Base-by-base conservation (phyloP, 2,888 invertebrate genomes). In the Lasioglossum morio region DNA sequence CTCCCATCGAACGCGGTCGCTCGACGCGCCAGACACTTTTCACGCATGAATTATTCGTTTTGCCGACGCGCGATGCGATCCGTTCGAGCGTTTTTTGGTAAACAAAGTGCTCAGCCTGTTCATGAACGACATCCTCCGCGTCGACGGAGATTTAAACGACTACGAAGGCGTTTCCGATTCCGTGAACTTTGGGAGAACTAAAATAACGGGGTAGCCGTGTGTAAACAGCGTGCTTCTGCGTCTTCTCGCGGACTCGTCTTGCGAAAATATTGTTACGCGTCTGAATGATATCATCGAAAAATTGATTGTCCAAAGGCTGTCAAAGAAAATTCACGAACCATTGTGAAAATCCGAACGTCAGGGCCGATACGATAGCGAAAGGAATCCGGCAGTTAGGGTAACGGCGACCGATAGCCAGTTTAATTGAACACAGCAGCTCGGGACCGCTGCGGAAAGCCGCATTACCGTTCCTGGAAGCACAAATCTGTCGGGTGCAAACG, bases 381-480 rank as follows among this genome's bases (percentile, higher is more conserved):
- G 81, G 69, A 70, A 75, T 48, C 43, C 43, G 14, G 43, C 30
- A n/a, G 73, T 79, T 23, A 84, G 60, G 89, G 86, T 89, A 84
- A 83, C 84, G 30, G 74, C 83, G 76, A 23, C 63, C 85, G 84
- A 83, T 88, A 81, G 85, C 89, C 92, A 91, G 92, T 93, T 93
- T 93, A 93, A 93, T 93, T 93, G 93, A 92, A 89, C 91, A 86
- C 88, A 86, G 85, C 83, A 84, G 80, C 82, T 73, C 72, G 73
- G 27, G 57, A 69, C 76, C 88, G 72, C 53, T 85, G 90, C 86
- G 88, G 90, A 92, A 90, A 89, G 85, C 88, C 72, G 85, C 87
- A 79, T 88, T 86, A 82, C 88, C 79, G 84, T 93, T 93, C 93
- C 84, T 82, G 87, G 93, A 93, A 93, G 90, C 89, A 91, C 93